These are phyloP conservation scores for Ophion ventricosus DNA, from an alignment of 2,888 invertebrate genomes.

Conservation along the genomic window DNA sequence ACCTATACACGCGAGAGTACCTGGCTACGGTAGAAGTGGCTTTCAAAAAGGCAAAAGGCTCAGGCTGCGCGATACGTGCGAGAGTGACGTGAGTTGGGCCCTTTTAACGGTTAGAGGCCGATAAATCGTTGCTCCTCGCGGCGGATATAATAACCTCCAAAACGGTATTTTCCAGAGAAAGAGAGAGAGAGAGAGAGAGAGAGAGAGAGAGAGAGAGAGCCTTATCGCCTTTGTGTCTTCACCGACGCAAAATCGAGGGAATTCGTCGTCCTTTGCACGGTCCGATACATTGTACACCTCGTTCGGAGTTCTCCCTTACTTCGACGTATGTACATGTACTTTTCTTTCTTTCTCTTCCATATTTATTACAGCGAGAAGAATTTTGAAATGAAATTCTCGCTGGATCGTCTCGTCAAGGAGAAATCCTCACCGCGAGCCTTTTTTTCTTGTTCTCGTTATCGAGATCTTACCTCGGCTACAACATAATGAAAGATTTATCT, in stretches of 20 bases:
- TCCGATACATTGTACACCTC: constrained; percentile 26
- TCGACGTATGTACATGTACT: background rate
- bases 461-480: constrained; percentile 17
- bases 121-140: constrained; percentile 23
- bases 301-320: background rate
- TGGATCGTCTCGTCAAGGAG: constrained; percentile 21
- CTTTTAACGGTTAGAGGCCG: constrained; percentile 3
- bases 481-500: constrained; percentile 56
- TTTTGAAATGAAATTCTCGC: constrained; percentile 18
- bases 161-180: background rate
- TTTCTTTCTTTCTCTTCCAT: background rate
- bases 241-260: constrained; percentile 11
- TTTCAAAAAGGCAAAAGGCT: background rate
- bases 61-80: background rate
- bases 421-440: constrained; percentile 8
- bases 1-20: constrained; percentile 1
- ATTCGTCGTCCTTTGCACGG: constrained; percentile 3
- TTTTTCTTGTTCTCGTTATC: constrained; percentile 27
- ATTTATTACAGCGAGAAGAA: constrained; percentile 19
- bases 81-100: background rate
- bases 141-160: constrained; percentile 24
- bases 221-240: background rate
- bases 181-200: background rate
- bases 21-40: background rate
- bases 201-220: background rate